Evolutionary conservation across 2,113 vertebrate species (phyloP), one percentile per base, ranked within the genome.

Genomic region (Seriola quinqueradiata): DNA sequence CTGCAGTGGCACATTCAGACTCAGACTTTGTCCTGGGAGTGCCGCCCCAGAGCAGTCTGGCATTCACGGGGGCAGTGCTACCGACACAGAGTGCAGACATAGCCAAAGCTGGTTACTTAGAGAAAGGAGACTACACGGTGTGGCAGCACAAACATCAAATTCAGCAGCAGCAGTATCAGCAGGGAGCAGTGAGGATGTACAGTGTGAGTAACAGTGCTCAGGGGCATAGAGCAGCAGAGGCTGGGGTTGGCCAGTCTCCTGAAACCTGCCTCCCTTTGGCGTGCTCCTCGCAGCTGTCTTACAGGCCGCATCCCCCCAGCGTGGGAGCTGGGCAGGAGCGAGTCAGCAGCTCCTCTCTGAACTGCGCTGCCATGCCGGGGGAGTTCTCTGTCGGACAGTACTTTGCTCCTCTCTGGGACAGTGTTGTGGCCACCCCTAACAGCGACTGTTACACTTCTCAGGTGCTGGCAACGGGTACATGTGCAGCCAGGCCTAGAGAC

Each of bases 391-490:
- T 96, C 66, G 96, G 96, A 59, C 97, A 96, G 76, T 97, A 97
- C 94, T 97, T 97, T 0, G 93, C 96, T 0, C 95, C 97, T 0
- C 96, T 96, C 4, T 99, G 98, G 98, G 98, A 98, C 93, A 94
- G 96, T 38, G 87, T 97, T 75, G 82, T 97, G 91, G 95, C 95
- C 74, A 97, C 97, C 4, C 97, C 97, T 36, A 95, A 96, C 90
- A 97, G 96, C 16, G 97, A 98, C 95, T 96, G 96, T 95, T 98
- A 97, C 89, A 94, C 96, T 81, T 94, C 97, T 0, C 95, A 96
- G 2, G 97, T 98, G 95, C 91, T 97, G 91, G 96, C 93, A 21
- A 95, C 94, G n/a, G 95, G 94, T 0, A 94, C 90, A 10, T 86
- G 89, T 50, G 79, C 91, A 63, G 86, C 82, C 81, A 79, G 90